Evolutionary conservation across 1,140 invertebrate genomes (phyloP), one percentile per base, ranked within the genome.

Genomic region (Drosophila micromelanica): DNA sequence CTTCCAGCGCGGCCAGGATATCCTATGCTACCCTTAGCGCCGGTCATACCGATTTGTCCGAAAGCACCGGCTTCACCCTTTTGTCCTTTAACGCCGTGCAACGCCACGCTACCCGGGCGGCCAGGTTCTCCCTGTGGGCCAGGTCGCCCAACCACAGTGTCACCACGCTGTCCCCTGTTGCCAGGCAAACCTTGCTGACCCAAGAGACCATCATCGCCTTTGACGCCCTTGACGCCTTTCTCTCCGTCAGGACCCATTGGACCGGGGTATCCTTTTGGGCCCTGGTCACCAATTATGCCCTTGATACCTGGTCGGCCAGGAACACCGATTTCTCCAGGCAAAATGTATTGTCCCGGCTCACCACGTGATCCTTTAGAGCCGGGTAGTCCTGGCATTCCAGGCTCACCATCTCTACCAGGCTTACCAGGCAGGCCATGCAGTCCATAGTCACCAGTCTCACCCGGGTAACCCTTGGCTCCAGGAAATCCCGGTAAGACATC

Each of bases 71-170:
- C 74, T 2, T 93, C 91, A 51, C 95, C 95, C 45, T 76, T 80
- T 72, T 93, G 92, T 42, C 96, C 96, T 90, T 94, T 94, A 1
- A 70, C 11, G 6, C 96, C 96, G n/a, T 84, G 67, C 15, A 76
- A 91, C 5, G 95, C 96, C 13, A 72, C 71, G 15, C 76, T 75
- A 54, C 96, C 95, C 52, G 93, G 90, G 8, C 87, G 68, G 15
- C 95, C 95, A 2, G 93, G 92, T 30, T 90, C 86, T 46, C 95
- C 95, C 12, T 76, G 67, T 2, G 71, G 27, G n/a, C 95, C 96
- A 3, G 72, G 61, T 2, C 93, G 93, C 43, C 95, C 95, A 20
- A 93, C 78, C 2, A 94, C 92, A 2, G 71, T 63, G 35, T 93
- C 93, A 55, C 95, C 96, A 45, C 92, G 92, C 32, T 93, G 91